A percentile compares a stretch with the other conserved stretches of the same genome.
Evolutionary conservation across 64 coral and sea anemone species (phyloP).

Genomic region (Catalaphyllia jardinei): DNA sequence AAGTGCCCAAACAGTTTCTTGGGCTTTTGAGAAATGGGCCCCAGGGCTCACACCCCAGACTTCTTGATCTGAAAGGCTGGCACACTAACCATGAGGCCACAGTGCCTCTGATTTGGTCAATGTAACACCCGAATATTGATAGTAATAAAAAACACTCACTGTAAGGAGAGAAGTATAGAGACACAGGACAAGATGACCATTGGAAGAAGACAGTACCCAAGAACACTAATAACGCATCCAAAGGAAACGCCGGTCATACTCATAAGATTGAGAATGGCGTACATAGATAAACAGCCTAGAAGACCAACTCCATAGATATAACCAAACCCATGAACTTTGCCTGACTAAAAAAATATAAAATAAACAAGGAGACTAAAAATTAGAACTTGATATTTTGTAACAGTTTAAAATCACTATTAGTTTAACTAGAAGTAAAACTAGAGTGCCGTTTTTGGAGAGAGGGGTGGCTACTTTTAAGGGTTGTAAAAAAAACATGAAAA

Average conservation of each 20-base stretch:
- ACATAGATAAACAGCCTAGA: constrained; percentile 87
- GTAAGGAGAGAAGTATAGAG: constrained; percentile 81
- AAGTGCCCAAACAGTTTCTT: no score
- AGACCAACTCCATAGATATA: constrained; percentile 98
- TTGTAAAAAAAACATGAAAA: no score
- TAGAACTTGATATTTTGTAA: not conserved
- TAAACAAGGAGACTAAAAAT: not conserved
- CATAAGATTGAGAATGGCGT: constrained; percentile 97
- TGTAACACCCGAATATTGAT: no score
- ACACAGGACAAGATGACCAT: constrained; percentile 91
- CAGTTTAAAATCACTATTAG: no score
- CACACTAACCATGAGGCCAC: no score
- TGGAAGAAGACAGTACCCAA: constrained; percentile 96
- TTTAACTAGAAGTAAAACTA: no score
- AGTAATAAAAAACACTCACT: constrained; percentile 60
- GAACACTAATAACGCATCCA: constrained; percentile 93
- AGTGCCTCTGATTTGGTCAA: no score
- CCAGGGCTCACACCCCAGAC: no score
- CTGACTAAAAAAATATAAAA: constrained; percentile 56
- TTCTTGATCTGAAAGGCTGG: no score
- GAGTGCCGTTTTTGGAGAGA: no score
- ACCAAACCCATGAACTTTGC: constrained; percentile 99
- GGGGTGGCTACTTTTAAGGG: no score
- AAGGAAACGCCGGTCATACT: constrained; percentile 95
- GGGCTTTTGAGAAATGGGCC: no score